Evolutionary conservation across 2,113 vertebrate genomes (phyloP).

Genomic region (Archocentrus centrarchus): DNA sequence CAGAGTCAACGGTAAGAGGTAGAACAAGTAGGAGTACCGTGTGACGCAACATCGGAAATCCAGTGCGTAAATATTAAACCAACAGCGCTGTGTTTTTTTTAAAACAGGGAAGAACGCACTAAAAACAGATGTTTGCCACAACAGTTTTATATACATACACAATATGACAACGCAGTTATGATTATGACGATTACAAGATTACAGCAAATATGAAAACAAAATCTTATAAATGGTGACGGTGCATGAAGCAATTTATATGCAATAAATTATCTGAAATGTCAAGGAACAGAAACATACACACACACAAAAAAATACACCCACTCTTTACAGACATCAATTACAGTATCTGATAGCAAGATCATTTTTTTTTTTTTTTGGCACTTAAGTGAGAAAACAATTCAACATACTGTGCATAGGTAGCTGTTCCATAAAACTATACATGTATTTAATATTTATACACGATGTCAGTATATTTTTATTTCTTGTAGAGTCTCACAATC

Average conservation of each 20-base stretch:
- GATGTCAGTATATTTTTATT: conserved; percentile 25
- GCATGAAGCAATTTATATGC: conserved; percentile 57
- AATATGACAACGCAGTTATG: conserved; percentile 43
- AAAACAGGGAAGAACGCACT: background rate
- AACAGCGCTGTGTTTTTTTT: background rate
- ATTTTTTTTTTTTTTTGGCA: conserved; percentile 55
- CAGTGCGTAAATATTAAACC: background rate
- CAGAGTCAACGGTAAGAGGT: background rate
- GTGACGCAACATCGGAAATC: background rate
- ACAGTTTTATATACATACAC: conserved; percentile 56
- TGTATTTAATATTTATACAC: conserved; percentile 56
- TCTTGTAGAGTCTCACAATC: conserved; percentile 26
- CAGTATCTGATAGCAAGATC: conserved; percentile 33
- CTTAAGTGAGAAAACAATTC: conserved; percentile 57
- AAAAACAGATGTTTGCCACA: conserved; percentile 11
- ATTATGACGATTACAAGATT: conserved; percentile 54
- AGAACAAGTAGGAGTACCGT: background rate
- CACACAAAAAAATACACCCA: conserved; percentile 33
- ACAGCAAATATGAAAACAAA: conserved; percentile 44
- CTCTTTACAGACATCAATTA: conserved; percentile 59
- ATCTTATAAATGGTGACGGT: conserved; percentile 51
- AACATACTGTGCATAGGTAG: conserved; percentile 63
- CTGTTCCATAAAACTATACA: conserved; percentile 66
- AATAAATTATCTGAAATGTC: conserved; percentile 66
- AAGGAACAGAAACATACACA: background rate